Percentiles rank a stretch among this genome's conserved stretches.
Conservation (phyloP, 2,888 invertebrate genomes). For the Campoplex capitator region DNA sequence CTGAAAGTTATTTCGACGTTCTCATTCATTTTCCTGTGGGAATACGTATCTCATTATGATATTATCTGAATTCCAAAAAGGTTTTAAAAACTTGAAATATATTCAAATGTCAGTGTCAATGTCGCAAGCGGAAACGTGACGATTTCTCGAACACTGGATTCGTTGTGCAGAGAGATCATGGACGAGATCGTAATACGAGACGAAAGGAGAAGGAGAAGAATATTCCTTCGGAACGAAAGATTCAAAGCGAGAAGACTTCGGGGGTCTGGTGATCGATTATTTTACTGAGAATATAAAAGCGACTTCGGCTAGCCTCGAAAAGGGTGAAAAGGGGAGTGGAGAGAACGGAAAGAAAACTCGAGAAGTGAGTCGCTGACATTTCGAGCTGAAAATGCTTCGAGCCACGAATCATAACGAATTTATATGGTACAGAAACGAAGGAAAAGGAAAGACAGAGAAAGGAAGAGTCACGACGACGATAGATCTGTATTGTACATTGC, state of each 20-base stretch:
- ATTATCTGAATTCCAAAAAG: background rate
- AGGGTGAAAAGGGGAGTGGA: background rate
- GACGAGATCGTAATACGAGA: background rate
- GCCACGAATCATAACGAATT: constrained; percentile 60
- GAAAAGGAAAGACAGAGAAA: background rate
- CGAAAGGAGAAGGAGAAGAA: background rate
- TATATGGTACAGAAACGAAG: constrained; percentile 40
- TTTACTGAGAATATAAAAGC: constrained; percentile 31
- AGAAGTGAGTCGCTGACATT: constrained; percentile 36
- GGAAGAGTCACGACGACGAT: background rate
- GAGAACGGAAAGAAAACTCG: background rate
- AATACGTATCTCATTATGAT: no score
- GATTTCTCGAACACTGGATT: background rate
- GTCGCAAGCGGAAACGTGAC: constrained; percentile 35
- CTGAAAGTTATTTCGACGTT: background rate
- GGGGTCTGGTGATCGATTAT: constrained; percentile 26
- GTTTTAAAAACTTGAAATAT: background rate
- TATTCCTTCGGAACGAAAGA: constrained; percentile 16
- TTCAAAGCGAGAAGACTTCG: background rate
- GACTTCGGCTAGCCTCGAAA: constrained; percentile 5
- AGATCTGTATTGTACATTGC: constrained; percentile 18
- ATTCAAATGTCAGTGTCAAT: constrained; percentile 66
- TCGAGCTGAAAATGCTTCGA: constrained; percentile 26
- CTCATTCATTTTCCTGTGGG: background rate
- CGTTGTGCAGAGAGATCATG: background rate